phyloP scores from a whole-genome alignment of 2,888 invertebrate species.

The Agrilus cyanescens region DNA sequence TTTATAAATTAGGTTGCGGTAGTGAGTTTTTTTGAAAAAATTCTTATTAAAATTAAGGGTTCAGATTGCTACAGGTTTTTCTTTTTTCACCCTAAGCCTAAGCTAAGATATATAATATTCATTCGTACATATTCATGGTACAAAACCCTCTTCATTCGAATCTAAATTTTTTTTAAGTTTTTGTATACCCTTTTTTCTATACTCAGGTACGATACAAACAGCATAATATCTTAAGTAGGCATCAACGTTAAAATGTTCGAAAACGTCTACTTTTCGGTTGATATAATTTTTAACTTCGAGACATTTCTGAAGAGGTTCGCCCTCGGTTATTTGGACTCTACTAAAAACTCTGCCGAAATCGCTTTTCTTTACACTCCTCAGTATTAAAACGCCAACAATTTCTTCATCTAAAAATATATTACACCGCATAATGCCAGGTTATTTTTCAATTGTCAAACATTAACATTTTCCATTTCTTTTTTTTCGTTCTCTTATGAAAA shows the following conservation, averaged over 20 bases:
- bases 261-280: slow-evolving; percentile 28
- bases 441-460: neutral
- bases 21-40: too few relatives aligned
- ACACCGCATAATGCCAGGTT: neutral
- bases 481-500: slow-evolving; percentile 3
- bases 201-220: slow-evolving; percentile 26
- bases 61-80: too few relatives aligned
- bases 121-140: too few relatives aligned
- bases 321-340: slow-evolving; percentile 24
- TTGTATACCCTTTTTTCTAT: slow-evolving; percentile 23
- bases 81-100: too few relatives aligned
- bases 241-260: slow-evolving; percentile 25
- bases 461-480: slow-evolving; percentile 2
- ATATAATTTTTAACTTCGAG: slow-evolving; percentile 23
- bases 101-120: too few relatives aligned
- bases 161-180: neutral
- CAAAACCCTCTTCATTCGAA: too few relatives aligned
- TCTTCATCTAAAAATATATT: slow-evolving; percentile 9
- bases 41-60: too few relatives aligned
- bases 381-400: slow-evolving; percentile 27
- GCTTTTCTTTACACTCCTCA: slow-evolving; percentile 24
- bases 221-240: slow-evolving; percentile 26
- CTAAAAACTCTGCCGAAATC: slow-evolving; percentile 29
- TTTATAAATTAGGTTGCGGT: too few relatives aligned
- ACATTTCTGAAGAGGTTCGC: slow-evolving; percentile 27